Evolutionary conservation across 1,140 invertebrate genomes (phyloP), one percentile per base, ranked within the genome.

Genomic region (Medauroidea extradentata): DNA sequence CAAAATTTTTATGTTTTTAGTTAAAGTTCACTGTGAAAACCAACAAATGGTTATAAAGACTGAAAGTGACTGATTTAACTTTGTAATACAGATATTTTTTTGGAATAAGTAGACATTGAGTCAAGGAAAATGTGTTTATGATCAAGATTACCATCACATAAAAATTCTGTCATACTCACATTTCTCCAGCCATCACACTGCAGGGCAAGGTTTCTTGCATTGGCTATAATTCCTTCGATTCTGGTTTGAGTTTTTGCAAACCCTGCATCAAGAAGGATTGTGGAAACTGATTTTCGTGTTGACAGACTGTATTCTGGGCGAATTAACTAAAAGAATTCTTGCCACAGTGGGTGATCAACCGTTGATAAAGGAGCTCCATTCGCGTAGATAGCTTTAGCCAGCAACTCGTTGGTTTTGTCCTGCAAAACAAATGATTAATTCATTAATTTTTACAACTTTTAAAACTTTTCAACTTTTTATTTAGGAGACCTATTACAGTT

Each of bases 141-240:
- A 4, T 34, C 29, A 34, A 34, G 29, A 34, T 34, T 11, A 34
- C 11, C 5, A 11, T 34, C 11, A 34, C 29, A 34, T 34, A 11
- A 34, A 34, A 34, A 34, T 11, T 43, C 43, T 41, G 13, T 51
- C 39, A 19, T 65, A 60, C n/a, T 23, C 3, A 63, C 42, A 61
- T 73, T 73, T n/a, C 64, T 64, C 63, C 71, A 72, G 13, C 67
- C 67, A 61, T 71, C 71, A 56, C 66, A 69, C 57, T 72, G 66
- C 27, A 69, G 9, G 8, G 58, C 53, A 42, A 69, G 42, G 58
- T 39, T 51, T 43, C 23, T 41, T 39, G 59, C 29, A 13, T 61
- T 46, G 14, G 13, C 24, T 29, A 53, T 39, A 3, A 34, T 34
- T 29, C 14, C 38, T 34, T 21, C n/a, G 44, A 48, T 61, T 41